A percentile compares a stretch with the other conserved stretches of the same genome.
These are phyloP conservation scores for Scaptomyza caliginosa DNA, from an alignment of 2,888 invertebrate species.

Conservation along the genomic window DNA sequence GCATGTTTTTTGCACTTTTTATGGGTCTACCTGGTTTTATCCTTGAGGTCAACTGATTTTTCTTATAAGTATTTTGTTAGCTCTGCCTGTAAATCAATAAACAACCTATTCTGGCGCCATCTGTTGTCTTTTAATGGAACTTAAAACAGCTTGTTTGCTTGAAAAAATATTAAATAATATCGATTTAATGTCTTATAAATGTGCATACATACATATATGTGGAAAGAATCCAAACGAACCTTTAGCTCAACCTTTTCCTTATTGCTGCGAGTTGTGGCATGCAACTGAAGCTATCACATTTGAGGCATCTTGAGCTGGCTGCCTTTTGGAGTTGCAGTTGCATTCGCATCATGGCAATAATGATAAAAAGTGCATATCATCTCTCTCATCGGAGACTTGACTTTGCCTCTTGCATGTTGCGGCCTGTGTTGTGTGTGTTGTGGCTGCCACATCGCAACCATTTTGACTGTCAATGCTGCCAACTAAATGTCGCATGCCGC, in stretches of 20 bases:
- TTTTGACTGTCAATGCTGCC: slow-evolving; percentile 51
- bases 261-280: not conserved
- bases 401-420: not conserved
- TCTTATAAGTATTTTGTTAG: not conserved
- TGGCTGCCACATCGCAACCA: slow-evolving; percentile 18
- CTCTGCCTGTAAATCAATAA: not conserved
- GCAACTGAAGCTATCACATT: slow-evolving; percentile 20
- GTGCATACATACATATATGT: too few species aligned
- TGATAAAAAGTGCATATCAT: slow-evolving; percentile 36
- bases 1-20: not conserved
- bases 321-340: slow-evolving; percentile 13
- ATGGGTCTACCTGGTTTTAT: not conserved
- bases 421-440: not conserved
- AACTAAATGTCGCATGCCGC: slow-evolving; percentile 65
- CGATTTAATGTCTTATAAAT: too few species aligned
- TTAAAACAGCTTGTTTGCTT: too few species aligned
- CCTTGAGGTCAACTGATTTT: not conserved
- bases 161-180: too few species aligned
- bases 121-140: not conserved
- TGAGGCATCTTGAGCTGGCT: slow-evolving; percentile 26
- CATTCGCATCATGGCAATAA: slow-evolving; percentile 27
- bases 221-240: too few species aligned
- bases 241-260: not conserved
- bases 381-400: slow-evolving; percentile 27
- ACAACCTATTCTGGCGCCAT: slow-evolving; percentile 9